Base-by-base conservation (phyloP, 2,888 invertebrate species). In the Ormyrus rosae region DNA sequence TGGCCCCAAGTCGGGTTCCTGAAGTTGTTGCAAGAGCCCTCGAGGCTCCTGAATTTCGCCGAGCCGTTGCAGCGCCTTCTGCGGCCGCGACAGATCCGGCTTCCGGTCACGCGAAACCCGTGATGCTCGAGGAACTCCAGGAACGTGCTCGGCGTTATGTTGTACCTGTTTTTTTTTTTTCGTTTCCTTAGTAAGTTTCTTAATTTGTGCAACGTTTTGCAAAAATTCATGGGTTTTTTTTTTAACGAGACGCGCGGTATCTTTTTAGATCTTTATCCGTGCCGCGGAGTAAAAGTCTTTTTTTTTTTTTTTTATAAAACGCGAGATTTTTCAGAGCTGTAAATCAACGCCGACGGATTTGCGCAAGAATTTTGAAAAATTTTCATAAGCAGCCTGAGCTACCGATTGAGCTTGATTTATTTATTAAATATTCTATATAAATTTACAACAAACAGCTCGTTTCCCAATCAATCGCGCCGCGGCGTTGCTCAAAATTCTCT, bases 71-170 rank as follows among this genome's bases (percentile, higher is more conserved):
- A 85, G 8, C 77, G 71, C 13, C 77, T 81, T 46, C 83, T 83
- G 34, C 88, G 78, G 19, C 19, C 70, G 4, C 72, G 82, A 63
- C 85, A 84, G 34, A 83, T 77, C 8, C 81, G 50, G 5, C 70
- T 73, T 3, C 88, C 88, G 13, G 91, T 89, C 45, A 89, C 90
- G 51, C 83, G 82, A 68, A 86, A 85, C 8, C 80, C 83, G 5
- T 84, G 83, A 61, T 84, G 77, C 84, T 92, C 91, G 72, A 93
- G 87, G 84, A 92, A 92, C 0, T 92, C 88, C 78, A 92, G 86
- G 84, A 93, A 92, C n/a, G 82, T 82, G 72, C 82, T 78, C 4
- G 85, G 84, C 51, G 82, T 84, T 69, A 84, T 73, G 58, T 85
- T 83, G 80, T 85, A 84, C 64, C 86, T 86, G 55, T 67, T 7